Conservation (phyloP, 2,113 vertebrate species). For the Tragelaphus buxtoni region DNA sequence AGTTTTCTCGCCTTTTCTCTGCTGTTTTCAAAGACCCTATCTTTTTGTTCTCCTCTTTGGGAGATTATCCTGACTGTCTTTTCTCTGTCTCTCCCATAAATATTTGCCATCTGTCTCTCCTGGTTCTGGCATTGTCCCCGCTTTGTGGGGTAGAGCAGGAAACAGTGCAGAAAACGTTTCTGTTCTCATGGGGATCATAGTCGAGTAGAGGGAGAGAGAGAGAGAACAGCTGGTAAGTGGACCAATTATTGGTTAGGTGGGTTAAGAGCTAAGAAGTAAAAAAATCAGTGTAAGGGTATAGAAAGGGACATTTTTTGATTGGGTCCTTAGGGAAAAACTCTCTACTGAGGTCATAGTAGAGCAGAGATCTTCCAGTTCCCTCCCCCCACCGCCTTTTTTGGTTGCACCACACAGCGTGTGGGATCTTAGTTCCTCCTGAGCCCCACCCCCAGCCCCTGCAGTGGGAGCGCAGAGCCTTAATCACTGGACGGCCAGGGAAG, state of each 20-base stretch:
- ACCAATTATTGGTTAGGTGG: not conserved
- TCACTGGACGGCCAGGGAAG: not conserved
- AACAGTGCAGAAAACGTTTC: not conserved
- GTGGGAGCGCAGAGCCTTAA: not conserved
- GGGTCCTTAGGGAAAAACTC: not conserved
- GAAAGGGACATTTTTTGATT: not conserved
- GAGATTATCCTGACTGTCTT: not conserved
- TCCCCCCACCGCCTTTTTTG: not conserved
- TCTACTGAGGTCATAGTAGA: not conserved
- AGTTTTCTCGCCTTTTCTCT: not conserved
- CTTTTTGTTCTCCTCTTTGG: not conserved
- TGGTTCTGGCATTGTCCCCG: not conserved
- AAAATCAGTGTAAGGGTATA: not conserved
- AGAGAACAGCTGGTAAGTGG: not conserved
- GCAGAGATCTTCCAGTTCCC: not conserved
- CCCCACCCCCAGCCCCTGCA: not conserved
- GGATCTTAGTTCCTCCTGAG: not conserved
- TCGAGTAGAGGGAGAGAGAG: not conserved
- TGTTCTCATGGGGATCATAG: not conserved
- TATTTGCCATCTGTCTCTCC: not conserved
- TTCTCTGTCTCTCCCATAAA: not conserved
- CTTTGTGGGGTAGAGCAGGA: not conserved
- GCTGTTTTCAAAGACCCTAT: not conserved
- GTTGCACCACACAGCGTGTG: not conserved
- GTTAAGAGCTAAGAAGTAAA: not conserved